Percentiles rank a stretch among this genome's conserved stretches.
phyloP scores from a whole-genome alignment of 92 coral and sea anemone species.

The Zoanthus sansibaricus region DNA sequence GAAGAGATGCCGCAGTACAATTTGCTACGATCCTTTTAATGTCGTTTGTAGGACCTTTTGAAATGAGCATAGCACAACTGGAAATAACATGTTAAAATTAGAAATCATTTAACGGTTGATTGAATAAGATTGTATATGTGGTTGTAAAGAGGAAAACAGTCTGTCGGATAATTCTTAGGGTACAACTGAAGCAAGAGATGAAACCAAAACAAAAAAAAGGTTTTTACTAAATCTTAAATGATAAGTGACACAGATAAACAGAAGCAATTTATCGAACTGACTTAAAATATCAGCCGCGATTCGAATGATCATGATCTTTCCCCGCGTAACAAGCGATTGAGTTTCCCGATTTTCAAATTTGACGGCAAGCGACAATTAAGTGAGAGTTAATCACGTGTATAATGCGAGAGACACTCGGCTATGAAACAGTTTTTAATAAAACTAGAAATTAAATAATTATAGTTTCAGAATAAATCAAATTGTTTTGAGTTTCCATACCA shows the following conservation, averaged over 20 bases:
- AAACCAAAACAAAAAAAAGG: background rate
- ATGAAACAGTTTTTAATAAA: too few relatives aligned
- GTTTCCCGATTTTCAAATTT: too few relatives aligned
- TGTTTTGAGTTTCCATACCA: background rate
- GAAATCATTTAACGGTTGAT: background rate
- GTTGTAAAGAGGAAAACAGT: background rate
- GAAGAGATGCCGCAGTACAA: constrained; percentile 1
- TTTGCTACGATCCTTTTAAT: background rate
- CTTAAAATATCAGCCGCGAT: background rate
- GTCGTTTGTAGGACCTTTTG: background rate
- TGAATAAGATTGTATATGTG: background rate
- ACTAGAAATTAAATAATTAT: too few relatives aligned
- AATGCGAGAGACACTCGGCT: too few relatives aligned
- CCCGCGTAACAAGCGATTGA: too few relatives aligned
- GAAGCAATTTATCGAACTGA: background rate
- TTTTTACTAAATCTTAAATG: background rate
- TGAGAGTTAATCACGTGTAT: too few relatives aligned
- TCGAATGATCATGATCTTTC: background rate
- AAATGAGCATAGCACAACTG: background rate
- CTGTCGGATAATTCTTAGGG: background rate
- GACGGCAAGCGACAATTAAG: too few relatives aligned
- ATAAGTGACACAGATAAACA: background rate
- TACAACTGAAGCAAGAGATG: too few relatives aligned
- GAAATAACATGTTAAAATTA: background rate
- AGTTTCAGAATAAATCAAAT: background rate